A percentile compares a stretch with the other conserved stretches of the same genome.
Evolutionary conservation across 2,113 vertebrate species (phyloP).

Genomic region (Ailurus styani): DNA sequence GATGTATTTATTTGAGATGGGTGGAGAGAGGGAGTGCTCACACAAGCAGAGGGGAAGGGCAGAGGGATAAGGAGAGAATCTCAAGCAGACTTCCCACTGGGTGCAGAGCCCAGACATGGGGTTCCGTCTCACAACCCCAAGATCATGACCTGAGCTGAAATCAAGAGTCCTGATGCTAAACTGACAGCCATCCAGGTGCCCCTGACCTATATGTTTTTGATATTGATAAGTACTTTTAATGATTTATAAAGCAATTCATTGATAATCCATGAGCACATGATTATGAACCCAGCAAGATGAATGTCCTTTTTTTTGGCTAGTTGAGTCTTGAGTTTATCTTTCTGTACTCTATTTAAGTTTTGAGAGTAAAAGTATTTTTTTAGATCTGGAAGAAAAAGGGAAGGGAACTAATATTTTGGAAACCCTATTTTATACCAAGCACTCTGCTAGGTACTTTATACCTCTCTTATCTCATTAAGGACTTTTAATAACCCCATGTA

Average conservation of each 20-base stretch:
- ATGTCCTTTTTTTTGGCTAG: not conserved
- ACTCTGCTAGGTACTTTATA: not conserved
- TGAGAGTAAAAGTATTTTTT: not conserved
- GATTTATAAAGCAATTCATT: not conserved
- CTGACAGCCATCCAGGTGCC: not conserved
- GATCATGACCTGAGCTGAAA: not conserved
- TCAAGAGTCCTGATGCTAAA: not conserved
- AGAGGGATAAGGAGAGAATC: not conserved
- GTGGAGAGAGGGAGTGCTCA: not conserved
- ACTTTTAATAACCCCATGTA: not conserved
- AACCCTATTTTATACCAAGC: not conserved
- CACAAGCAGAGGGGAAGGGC: not conserved
- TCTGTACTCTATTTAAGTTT: not conserved
- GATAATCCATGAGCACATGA: not conserved
- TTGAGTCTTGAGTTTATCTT: not conserved
- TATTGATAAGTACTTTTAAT: not conserved
- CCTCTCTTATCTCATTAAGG: not conserved
- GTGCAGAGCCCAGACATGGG: not conserved
- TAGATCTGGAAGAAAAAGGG: not conserved
- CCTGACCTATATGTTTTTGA: not conserved
- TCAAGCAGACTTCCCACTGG: not conserved
- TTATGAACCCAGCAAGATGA: not conserved
- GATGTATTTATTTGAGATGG: not conserved
- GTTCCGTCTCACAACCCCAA: not conserved
- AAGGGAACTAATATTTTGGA: not conserved